Evolutionary conservation across 2,888 invertebrate species (phyloP), one percentile per base, ranked within the genome.

Genomic region (Neuroscelio doddi): DNA sequence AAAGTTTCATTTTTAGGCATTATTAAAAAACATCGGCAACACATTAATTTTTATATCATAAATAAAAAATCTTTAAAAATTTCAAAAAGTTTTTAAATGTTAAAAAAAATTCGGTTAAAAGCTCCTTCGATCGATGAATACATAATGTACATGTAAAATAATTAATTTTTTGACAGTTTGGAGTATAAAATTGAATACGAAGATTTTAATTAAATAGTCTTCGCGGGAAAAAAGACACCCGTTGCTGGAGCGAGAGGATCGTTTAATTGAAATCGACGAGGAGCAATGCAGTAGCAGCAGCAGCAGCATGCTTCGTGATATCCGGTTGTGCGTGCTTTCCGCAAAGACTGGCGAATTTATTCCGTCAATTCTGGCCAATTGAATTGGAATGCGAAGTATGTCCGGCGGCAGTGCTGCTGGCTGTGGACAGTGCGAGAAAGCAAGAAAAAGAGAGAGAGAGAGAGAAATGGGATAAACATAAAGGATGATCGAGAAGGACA

Each of bases 351-450:
- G 46, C 45, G 46, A 74, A 76, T 74, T 74, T 67, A 69, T 72
- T 71, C 70, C 66, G 69, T 73, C 71, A 74, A 74, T 75, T 79
- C 73, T 61, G 73, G 68, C 70, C 76, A 78, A 78, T 77, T 73
- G 73, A 67, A 63, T 67, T 69, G 79, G 77, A 79, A 79, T 79
- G 77, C 72, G 73, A 71, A 73, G 69, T 64, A 69, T 62, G 74
- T 70, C 71, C 64, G 72, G 61, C 66, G 63, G 53, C 70, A 61
- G 39, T 36, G 39, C 45, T 46, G 62, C 41, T 45, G 59, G 39
- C 56, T 65, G 50, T 52, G 57, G 50, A 41, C 64, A 34, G 55
- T 55, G 39, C 47, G 32, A 36, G 5, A 15, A 12, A 38, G 38
- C 12, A 24, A 12, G 17, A 12, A 26, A 41, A 45, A 49, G 5